Conservation (phyloP, 1,140 invertebrate genomes). For the Macrocentrus cingulum region DNA sequence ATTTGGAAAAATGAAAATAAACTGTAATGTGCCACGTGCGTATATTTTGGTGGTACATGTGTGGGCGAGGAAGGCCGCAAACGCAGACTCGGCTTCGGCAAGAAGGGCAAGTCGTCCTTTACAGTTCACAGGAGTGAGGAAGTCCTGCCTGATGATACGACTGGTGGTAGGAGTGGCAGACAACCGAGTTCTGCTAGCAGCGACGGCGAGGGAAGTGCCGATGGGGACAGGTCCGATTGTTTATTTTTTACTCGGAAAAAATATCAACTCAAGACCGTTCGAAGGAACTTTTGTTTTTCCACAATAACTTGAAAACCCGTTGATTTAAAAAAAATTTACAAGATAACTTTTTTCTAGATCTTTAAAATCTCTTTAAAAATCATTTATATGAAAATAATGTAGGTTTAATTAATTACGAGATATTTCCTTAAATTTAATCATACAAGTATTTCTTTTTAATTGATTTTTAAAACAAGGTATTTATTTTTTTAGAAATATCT, state of each 20-base stretch:
- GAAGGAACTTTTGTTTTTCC: background rate
- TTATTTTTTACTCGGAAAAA: conserved; percentile 3
- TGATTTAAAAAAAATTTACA: no score
- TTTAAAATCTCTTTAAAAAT: no score
- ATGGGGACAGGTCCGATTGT: conserved; percentile 76
- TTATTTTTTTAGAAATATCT: no score
- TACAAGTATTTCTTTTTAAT: no score
- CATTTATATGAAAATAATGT: no score
- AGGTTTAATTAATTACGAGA: no score
- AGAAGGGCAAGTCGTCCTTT: conserved; percentile 91
- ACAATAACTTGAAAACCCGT: no score
- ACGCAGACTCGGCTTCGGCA: conserved; percentile 92
- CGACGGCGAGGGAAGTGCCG: conserved; percentile 84
- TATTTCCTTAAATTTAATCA: no score
- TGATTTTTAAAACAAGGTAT: no score
- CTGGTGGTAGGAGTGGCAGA: conserved; percentile 71
- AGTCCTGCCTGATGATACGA: conserved; percentile 82
- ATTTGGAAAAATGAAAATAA: no score
- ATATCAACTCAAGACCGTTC: background rate
- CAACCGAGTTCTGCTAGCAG: conserved; percentile 87
- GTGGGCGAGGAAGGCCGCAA: conserved; percentile 77
- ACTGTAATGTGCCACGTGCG: conserved; percentile 55
- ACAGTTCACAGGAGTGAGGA: conserved; percentile 95
- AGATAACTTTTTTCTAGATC: background rate
- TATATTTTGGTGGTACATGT: conserved; percentile 58